A percentile compares a stretch with the other conserved stretches of the same genome.
Conservation (phyloP, 2,113 vertebrate genomes). For the Amblyornis subalaris region DNA sequence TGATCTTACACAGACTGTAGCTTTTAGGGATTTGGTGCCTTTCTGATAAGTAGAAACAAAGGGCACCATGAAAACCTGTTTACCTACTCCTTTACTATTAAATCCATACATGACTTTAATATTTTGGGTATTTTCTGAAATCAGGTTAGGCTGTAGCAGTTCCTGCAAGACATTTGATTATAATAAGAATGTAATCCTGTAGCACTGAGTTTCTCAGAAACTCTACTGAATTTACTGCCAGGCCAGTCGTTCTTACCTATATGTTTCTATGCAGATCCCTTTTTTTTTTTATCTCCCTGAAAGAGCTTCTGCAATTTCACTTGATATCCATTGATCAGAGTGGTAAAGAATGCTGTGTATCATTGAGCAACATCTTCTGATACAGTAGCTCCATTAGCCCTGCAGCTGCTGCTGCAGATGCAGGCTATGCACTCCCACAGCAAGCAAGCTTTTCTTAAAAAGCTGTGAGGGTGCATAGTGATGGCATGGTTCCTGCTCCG, state of each 20-base stretch:
- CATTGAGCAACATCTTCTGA: background rate
- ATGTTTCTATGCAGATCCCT: background rate
- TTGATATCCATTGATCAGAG: background rate
- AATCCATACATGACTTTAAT: background rate
- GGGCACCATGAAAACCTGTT: background rate
- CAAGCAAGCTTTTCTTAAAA: background rate
- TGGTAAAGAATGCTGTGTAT: background rate
- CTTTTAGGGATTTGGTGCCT: background rate
- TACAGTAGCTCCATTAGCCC: background rate
- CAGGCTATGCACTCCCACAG: rapidly evolving
- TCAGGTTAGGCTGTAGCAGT: background rate
- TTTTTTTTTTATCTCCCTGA: background rate
- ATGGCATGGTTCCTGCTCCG: rapidly evolving
- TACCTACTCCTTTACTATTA: background rate
- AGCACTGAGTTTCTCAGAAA: background rate
- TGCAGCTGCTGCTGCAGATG: background rate
- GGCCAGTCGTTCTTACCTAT: background rate
- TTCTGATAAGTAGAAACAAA: background rate
- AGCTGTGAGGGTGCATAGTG: background rate
- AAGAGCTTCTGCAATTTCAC: background rate
- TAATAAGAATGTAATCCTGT: background rate
- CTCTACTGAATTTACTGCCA: background rate
- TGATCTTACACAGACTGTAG: background rate
- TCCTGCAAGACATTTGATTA: background rate
- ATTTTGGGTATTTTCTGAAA: background rate